Base-by-base conservation (phyloP, 2,113 vertebrate genomes). In the Camelus dromedarius region DNA sequence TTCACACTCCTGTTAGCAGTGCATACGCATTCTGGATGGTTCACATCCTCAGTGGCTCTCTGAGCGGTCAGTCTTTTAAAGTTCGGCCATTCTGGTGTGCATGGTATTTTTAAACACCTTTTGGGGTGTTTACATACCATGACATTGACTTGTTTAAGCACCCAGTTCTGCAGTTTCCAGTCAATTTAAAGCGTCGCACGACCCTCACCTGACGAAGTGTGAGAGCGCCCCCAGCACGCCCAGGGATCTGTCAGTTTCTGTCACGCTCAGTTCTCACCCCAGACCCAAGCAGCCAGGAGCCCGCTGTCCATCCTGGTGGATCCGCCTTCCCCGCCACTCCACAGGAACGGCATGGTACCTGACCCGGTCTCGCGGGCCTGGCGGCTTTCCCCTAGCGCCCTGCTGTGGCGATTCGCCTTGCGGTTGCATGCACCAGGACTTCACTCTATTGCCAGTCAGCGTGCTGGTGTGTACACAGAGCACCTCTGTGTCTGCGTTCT, bases 121-220 rank as follows among this genome's bases (percentile, higher is more conserved):
- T 35, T 2, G 0, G 12, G 60, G 30, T 24, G 1, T 3, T 22
- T 14, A 9, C 81, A 3, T 46, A n/a, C 20, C 30, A 60, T 16
- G 62, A 82, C 14, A 8, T 2, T 12, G 32, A n/a, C 66, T 67
- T 67, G 66, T 67, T 35, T 67, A 67, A n/a, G 66, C 15, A 3
- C 19, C 22, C 69, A 38, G 3, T 24, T 24, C 35, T 42, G 38
- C 9, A 4, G 24, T 22, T 42, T 72, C 42, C 38, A 72, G 10
- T 42, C 9, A 13, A 28, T 24, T 24, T 42, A 42, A 19, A 42
- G 69, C 13, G 11, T 24, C 22, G 4, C 69, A 24, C 35, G 10
- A 13, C 62, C 62, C 11, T 30, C 62, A 64, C 62, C 62, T 11
- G 30, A 64, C 12, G 10, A 26, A 64, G 11, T 64, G 11, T 64